These are phyloP conservation scores for Rhynchophorus ferrugineus DNA, from an alignment of 1,140 invertebrate genomes.

Conservation along the genomic window DNA sequence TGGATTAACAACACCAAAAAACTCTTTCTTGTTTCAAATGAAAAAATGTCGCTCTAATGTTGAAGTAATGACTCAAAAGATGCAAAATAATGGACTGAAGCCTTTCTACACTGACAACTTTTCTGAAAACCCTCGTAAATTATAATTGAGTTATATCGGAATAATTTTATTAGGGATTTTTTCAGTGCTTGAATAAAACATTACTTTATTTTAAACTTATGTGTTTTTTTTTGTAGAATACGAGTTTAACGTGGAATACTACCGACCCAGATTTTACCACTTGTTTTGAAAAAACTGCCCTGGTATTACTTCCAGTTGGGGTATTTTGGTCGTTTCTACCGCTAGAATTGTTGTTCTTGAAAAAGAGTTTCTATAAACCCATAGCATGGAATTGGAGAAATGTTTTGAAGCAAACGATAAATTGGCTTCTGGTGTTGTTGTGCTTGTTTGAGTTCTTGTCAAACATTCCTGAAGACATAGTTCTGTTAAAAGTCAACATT, in stretches of 20 bases:
- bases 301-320: constrained; percentile 78
- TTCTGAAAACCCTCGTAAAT: too few relatives aligned
- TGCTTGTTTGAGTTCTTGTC: constrained; percentile 47
- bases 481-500: constrained; percentile 57
- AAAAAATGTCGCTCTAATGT: too few relatives aligned
- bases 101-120: too few relatives aligned
- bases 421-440: constrained; percentile 51
- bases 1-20: too few relatives aligned
- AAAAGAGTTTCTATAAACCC: constrained; percentile 65
- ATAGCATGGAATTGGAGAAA: constrained; percentile 77
- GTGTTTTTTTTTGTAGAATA: constrained; percentile 19
- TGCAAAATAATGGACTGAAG: too few relatives aligned
- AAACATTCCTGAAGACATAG: constrained; percentile 42
- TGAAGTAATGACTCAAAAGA: too few relatives aligned
- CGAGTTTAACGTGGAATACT: constrained; percentile 65
- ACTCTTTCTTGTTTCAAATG: too few relatives aligned
- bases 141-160: too few relatives aligned
- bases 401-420: constrained; percentile 68
- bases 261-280: constrained; percentile 71
- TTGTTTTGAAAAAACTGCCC: constrained; percentile 81
- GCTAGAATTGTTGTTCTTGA: constrained; percentile 69
- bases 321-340: constrained; percentile 74
- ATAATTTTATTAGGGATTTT: too few relatives aligned
- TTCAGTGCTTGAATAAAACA: too few relatives aligned
- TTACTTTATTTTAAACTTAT: too few relatives aligned